phyloP scores from a whole-genome alignment of 2,888 invertebrate species.

The Cataglyphis cursor region DNA sequence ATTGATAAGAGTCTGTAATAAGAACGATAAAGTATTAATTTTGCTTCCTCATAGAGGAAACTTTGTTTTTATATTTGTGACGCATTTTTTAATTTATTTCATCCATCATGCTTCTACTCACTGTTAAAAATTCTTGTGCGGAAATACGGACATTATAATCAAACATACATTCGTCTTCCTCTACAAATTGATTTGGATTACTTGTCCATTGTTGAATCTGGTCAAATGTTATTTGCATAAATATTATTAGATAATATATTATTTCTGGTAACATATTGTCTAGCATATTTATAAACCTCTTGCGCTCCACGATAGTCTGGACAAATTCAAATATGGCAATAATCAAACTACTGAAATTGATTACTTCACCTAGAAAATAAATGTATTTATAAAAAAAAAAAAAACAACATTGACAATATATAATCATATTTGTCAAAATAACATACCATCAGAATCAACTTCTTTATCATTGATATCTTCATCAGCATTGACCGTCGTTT shows the following conservation, averaged over 20 bases:
- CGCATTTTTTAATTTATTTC: neutral
- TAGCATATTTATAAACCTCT: slow-evolving; percentile 88
- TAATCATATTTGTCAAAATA: neutral
- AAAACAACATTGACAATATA: neutral
- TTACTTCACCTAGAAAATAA: slow-evolving; percentile 88
- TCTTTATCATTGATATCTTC: slow-evolving; percentile 87
- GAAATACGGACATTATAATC: slow-evolving; percentile 90
- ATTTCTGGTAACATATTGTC: slow-evolving; percentile 89
- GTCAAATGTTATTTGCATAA: slow-evolving; percentile 91
- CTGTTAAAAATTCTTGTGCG: slow-evolving; percentile 89
- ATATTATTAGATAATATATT: slow-evolving; percentile 90
- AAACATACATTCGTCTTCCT: slow-evolving; percentile 90
- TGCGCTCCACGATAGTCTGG: slow-evolving; percentile 88
- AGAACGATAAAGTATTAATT: neutral
- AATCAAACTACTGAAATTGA: slow-evolving; percentile 90
- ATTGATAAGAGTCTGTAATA: slow-evolving; percentile 77
- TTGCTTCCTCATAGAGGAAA: too few relatives aligned
- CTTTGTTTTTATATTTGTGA: neutral
- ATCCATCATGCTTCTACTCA: slow-evolving; percentile 72
- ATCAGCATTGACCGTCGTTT: slow-evolving; percentile 89
- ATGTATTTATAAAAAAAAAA: slow-evolving; percentile 5
- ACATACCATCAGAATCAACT: slow-evolving; percentile 89
- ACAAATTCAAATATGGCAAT: slow-evolving; percentile 91
- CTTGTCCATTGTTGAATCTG: slow-evolving; percentile 90
- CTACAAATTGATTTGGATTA: slow-evolving; percentile 90